A percentile compares a stretch with the other conserved stretches of the same genome.
Evolutionary conservation across 2,113 vertebrate species (phyloP).

Genomic region (Dromiciops gliroides): DNA sequence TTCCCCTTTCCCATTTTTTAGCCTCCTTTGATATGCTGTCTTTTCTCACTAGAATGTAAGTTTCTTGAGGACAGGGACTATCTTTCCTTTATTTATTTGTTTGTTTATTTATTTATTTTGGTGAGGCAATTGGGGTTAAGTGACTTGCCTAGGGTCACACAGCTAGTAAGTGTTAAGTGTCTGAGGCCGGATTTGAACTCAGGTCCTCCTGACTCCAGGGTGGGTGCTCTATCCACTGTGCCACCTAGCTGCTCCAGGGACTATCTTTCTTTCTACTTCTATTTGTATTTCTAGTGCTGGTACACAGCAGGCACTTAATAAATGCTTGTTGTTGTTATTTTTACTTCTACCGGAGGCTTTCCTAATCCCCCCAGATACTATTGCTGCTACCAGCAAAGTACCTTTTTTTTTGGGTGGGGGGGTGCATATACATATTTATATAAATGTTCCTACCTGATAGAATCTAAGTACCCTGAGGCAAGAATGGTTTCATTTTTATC

Average conservation of each 20-base stretch:
- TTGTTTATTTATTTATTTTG: too few species aligned
- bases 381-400: not conserved
- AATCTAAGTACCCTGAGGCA: not conserved
- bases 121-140: too few species aligned
- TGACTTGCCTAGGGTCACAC: too few species aligned
- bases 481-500: not conserved
- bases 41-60: not conserved
- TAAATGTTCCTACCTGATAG: not conserved
- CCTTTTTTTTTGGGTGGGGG: not conserved
- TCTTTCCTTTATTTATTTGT: too few species aligned
- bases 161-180: too few species aligned
- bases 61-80: not conserved
- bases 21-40: not conserved
- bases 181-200: too few species aligned
- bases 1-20: not conserved
- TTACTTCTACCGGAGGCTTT: not conserved
- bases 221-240: too few species aligned
- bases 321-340: not conserved
- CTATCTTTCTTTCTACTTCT: not conserved
- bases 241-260: too few species aligned
- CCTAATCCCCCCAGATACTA: not conserved
- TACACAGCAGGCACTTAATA: not conserved
- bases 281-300: not conserved
- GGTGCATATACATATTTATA: not conserved
- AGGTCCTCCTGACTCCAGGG: too few species aligned